These are phyloP conservation scores for Pollenia amentaria DNA, from an alignment of 2,888 invertebrate species.

Conservation along the genomic window DNA sequence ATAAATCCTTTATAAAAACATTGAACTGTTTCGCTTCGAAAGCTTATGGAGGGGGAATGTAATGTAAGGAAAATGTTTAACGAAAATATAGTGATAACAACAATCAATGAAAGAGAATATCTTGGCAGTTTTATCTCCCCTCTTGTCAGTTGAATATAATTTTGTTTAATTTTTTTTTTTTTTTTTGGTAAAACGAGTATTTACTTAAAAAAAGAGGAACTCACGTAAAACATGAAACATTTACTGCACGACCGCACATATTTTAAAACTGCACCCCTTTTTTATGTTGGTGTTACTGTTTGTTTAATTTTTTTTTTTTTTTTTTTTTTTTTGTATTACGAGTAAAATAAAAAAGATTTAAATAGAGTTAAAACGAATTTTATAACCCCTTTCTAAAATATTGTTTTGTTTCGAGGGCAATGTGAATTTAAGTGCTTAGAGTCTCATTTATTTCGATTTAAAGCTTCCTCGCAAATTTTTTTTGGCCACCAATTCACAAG, in stretches of 20 bases:
- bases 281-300: slow-evolving; percentile 43
- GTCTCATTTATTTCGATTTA: too few relatives aligned
- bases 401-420: too few relatives aligned
- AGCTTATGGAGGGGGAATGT: background rate
- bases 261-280: slow-evolving; percentile 71
- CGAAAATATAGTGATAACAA: slow-evolving; percentile 63
- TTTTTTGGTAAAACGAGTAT: slow-evolving; percentile 37
- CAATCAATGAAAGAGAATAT: slow-evolving; percentile 69
- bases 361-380: slow-evolving; percentile 14
- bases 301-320: slow-evolving; percentile 38
- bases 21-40: slow-evolving; percentile 15
- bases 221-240: slow-evolving; percentile 72
- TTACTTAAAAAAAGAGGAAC: slow-evolving; percentile 43
- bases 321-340: slow-evolving; percentile 27
- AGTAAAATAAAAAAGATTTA: slow-evolving; percentile 31
- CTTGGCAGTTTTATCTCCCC: slow-evolving; percentile 71
- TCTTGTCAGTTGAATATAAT: slow-evolving; percentile 36
- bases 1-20: slow-evolving; percentile 58
- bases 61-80: slow-evolving; percentile 26
- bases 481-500: too few relatives aligned
- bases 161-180: slow-evolving; percentile 17
- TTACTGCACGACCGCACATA: slow-evolving; percentile 72
- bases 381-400: background rate
- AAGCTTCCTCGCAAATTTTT: too few relatives aligned
- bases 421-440: too few relatives aligned